phyloP scores from a whole-genome alignment of 2,797 vertebrate species.

The Monodelphis domestica region DNA sequence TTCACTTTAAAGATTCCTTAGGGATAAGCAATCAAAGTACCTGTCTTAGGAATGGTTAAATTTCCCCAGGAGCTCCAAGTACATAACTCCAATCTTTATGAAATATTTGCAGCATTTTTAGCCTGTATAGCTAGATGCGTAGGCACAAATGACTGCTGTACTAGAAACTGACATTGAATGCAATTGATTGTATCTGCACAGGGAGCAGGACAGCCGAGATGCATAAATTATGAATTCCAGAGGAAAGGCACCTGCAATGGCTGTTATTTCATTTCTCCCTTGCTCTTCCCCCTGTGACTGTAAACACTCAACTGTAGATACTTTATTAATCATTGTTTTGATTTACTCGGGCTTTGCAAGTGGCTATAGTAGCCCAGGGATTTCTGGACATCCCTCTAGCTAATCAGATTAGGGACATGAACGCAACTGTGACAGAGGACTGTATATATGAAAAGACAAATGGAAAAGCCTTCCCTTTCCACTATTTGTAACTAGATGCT shows the following conservation, averaged over 20 bases:
- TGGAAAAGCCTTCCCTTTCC: conserved; percentile 70
- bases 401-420: conserved; percentile 80
- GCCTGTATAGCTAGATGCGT: background rate
- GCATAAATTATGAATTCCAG: conserved; percentile 56
- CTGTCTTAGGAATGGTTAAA: conserved; percentile 47
- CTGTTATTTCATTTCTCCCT: conserved; percentile 74
- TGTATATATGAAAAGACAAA: conserved; percentile 74
- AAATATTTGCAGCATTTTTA: conserved; percentile 10
- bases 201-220: conserved; percentile 51
- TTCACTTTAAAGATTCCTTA: conserved; percentile 34
- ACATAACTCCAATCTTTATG: conserved; percentile 37
- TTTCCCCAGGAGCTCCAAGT: conserved; percentile 34
- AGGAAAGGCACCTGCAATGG: conserved; percentile 24
- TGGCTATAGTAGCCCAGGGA: conserved; percentile 72
- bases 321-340: conserved; percentile 76
- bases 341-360: conserved; percentile 79
- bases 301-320: conserved; percentile 56
- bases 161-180: conserved; percentile 45
- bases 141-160: conserved; percentile 41
- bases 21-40: background rate
- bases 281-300: conserved; percentile 41
- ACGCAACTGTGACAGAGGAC: conserved; percentile 54
- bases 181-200: conserved; percentile 57
- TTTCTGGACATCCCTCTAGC: conserved; percentile 76
- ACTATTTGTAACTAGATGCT: conserved; percentile 63